phyloP scores from a whole-genome alignment of 2,888 invertebrate genomes.

The Drosophila cognata region DNA sequence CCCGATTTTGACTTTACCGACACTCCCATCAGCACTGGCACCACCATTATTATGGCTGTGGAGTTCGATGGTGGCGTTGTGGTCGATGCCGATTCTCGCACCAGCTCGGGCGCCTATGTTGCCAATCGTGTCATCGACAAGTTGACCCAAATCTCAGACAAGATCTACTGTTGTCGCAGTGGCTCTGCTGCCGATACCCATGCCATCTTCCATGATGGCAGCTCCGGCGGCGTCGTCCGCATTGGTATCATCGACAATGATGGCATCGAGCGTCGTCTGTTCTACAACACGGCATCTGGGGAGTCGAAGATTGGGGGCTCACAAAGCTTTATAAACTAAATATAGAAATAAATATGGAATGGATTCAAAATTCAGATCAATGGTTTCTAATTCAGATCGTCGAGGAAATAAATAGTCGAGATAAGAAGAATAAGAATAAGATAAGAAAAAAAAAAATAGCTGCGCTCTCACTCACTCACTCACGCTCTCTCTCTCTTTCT shows the following conservation, averaged over 20 bases:
- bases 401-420: neutral
- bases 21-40: slow-evolving; percentile 93
- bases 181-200: slow-evolving; percentile 99
- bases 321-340: slow-evolving; percentile 46
- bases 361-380: slow-evolving; percentile 53
- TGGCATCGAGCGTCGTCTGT: slow-evolving; percentile 90
- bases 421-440: too few relatives aligned
- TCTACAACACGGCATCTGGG: slow-evolving; percentile 82
- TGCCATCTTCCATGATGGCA: slow-evolving; percentile 97
- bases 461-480: neutral
- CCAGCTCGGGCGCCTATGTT: slow-evolving; percentile 97
- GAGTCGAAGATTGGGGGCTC: slow-evolving; percentile 61
- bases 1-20: slow-evolving; percentile 88
- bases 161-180: slow-evolving; percentile 98
- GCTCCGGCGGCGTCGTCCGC: slow-evolving; percentile 96
- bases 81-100: slow-evolving; percentile 98
- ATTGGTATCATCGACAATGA: slow-evolving; percentile 94
- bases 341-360: slow-evolving; percentile 23
- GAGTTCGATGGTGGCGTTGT: slow-evolving; percentile 98
- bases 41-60: slow-evolving; percentile 96
- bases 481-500: neutral
- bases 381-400: neutral
- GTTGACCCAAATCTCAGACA: slow-evolving; percentile 95
- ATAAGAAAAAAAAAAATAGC: neutral
- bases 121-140: slow-evolving; percentile 99